A percentile compares a stretch with the other conserved stretches of the same genome.
Evolutionary conservation across 92 coral and sea anemone genomes (phyloP).

Genomic region (Parazoanthus swiftii): DNA sequence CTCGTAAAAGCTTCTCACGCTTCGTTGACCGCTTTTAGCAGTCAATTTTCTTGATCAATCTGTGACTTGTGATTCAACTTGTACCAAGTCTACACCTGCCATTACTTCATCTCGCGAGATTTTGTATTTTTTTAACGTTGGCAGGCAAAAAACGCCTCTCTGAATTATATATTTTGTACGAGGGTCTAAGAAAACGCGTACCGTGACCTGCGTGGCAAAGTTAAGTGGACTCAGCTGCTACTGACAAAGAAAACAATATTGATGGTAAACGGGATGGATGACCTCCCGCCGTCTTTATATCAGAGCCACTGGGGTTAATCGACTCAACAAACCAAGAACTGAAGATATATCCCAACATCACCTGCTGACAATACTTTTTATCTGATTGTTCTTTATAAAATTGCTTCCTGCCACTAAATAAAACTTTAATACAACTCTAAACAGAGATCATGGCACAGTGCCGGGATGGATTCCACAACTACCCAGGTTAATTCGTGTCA

Average conservation of each 20-base stretch:
- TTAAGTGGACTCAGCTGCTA: neutral
- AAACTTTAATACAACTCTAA: neutral
- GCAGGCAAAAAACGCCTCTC: neutral
- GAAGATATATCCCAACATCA: neutral
- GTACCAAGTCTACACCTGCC: no score
- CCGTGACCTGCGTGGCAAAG: neutral
- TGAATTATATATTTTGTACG: neutral
- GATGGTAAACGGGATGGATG: neutral
- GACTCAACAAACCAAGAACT: neutral
- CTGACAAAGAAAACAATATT: neutral
- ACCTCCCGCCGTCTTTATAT: neutral
- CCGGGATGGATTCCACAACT: neutral
- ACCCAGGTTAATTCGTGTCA: neutral
- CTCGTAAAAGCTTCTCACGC: no score
- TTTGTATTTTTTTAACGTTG: no score
- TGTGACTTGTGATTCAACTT: no score
- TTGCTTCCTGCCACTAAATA: neutral
- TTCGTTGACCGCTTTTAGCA: no score
- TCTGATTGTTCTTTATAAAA: slow-evolving; percentile 4
- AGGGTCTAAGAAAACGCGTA: neutral
- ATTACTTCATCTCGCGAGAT: no score
- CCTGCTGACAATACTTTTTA: neutral
- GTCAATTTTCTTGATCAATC: no score
- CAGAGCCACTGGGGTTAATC: neutral
- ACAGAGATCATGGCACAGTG: neutral